Evolutionary conservation across 2,113 vertebrate genomes (phyloP), one percentile per base, ranked within the genome.

Genomic region (Zosterops japonicus): DNA sequence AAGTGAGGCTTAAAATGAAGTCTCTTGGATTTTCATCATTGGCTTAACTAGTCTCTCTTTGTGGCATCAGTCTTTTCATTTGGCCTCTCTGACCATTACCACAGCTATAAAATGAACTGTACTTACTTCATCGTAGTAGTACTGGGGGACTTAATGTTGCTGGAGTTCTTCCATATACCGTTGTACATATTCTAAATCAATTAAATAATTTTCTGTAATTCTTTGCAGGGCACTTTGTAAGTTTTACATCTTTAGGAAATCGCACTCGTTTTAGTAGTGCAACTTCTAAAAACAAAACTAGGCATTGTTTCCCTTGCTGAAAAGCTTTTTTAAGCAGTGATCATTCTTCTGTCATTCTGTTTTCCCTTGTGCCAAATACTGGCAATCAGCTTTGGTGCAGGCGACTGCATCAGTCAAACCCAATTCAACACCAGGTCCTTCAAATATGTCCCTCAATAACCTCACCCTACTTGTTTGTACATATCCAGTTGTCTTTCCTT

Each of bases 251-350:
- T 69, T 75, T 49, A 68, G 35, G 47, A 78, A 47, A 81, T 39
- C 63, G 7, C 5, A 4, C 15, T 75, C 2, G 5, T 20, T 90
- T 68, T 44, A 41, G 29, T 0, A 4, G 3, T 56, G 11, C 0
- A 0, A 59, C 49, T 70, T 52, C 35, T 42, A 24, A 49, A 49
- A 49, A 24, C 46, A 49, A 49, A 49, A 49, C 47, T 24, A 28
- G 85, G 9, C 53, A 21, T 36, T 31, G 5, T 84, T 91, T 84
- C 55, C 16, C 23, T 71, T 53, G 44, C 20, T 86, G 63, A 65
- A 87, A 72, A 25, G 3, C 6, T 42, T 78, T 91, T 76, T 56
- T n/a, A 24, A 36, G 70, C 22, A 36, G 39, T 18, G 35, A 50
- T 89, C 21, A 10, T 65, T 50, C 21, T 60, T 88, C 27, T 68